Evolutionary conservation across 2,797 vertebrate genomes (phyloP).

Genomic region (Meriones psammophilus): DNA sequence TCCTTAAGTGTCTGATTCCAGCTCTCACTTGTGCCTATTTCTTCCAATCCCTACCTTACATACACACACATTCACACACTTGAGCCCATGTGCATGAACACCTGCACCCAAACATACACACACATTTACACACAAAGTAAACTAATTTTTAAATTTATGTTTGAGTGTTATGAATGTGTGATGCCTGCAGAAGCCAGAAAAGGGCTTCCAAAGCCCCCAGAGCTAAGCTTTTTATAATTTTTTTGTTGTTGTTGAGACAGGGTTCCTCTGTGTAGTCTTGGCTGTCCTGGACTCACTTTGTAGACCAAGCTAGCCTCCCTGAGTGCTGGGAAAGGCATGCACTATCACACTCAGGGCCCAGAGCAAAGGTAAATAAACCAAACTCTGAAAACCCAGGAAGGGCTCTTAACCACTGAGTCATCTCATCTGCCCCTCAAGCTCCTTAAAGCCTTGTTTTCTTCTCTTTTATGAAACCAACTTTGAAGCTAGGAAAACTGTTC

Average conservation of each 20-base stretch:
- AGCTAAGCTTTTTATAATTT: background rate
- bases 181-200: background rate
- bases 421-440: background rate
- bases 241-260: no score
- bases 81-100: background rate
- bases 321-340: no score
- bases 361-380: background rate
- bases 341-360: no score
- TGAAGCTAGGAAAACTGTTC: slow-evolving; percentile 64
- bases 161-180: background rate
- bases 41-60: background rate
- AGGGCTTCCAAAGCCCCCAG: background rate
- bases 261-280: no score
- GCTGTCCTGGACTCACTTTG: no score
- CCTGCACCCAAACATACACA: background rate
- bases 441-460: background rate
- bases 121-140: background rate
- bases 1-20: background rate
- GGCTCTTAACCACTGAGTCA: background rate
- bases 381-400: background rate
- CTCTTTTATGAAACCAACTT: slow-evolving; percentile 17
- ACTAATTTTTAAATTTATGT: background rate
- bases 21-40: background rate
- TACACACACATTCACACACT: background rate
- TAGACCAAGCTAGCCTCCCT: no score